Percentiles rank a stretch among this genome's conserved stretches.
Conservation (phyloP, 2,888 invertebrate species). For the Ophraella communa region DNA sequence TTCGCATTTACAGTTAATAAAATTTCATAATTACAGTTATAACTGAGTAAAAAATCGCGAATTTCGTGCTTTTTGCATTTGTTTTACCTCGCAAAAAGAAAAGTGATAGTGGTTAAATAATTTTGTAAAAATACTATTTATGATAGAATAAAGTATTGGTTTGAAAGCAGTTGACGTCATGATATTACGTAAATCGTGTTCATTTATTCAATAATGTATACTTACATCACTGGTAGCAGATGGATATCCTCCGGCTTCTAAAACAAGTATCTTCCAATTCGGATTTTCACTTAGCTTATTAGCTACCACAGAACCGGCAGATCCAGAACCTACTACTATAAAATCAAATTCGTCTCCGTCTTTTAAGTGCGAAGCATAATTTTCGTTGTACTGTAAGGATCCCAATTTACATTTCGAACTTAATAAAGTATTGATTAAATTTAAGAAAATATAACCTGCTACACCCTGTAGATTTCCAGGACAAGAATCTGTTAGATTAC, state of each 20-base stretch:
- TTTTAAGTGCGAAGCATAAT: slow-evolving; percentile 39
- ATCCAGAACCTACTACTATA: slow-evolving; percentile 62
- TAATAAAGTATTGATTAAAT: slow-evolving; percentile 66
- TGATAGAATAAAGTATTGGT: too few species aligned
- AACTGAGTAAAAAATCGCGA: too few species aligned
- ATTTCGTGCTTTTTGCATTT: too few species aligned
- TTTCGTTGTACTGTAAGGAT: slow-evolving; percentile 43
- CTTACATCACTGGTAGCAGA: slow-evolving; percentile 58
- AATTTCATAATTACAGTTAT: too few species aligned
- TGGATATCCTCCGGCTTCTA: slow-evolving; percentile 64
- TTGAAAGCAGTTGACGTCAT: too few species aligned
- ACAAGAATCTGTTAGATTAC: slow-evolving; percentile 20
- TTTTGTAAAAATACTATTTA: too few species aligned
- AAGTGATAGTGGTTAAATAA: too few species aligned
- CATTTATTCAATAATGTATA: background rate
- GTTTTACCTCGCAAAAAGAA: too few species aligned
- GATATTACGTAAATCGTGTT: too few species aligned
- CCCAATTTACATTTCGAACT: slow-evolving; percentile 65
- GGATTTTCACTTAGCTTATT: slow-evolving; percentile 59
- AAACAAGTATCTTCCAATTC: slow-evolving; percentile 60
- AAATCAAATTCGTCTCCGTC: slow-evolving; percentile 59
- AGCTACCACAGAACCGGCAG: slow-evolving; percentile 64
- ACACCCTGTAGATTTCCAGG: slow-evolving; percentile 48
- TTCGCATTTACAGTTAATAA: too few species aligned
- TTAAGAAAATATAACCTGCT: slow-evolving; percentile 63